Evolutionary conservation across 1,140 invertebrate species (phyloP).

Genomic region (Bombus cullumanus): DNA sequence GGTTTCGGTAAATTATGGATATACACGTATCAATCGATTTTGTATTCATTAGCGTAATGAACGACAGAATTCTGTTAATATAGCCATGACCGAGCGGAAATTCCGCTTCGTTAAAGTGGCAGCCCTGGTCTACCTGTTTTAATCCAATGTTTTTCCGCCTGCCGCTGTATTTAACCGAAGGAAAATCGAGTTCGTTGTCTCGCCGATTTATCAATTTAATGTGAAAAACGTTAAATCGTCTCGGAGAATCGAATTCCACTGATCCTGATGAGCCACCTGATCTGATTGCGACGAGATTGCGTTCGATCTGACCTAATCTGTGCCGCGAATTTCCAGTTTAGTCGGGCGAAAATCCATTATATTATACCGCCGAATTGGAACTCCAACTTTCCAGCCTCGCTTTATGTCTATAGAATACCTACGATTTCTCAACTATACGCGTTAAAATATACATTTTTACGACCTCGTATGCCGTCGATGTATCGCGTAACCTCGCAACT

Average conservation of each 20-base stretch:
- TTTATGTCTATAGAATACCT: background rate
- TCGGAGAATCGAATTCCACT: slow-evolving; percentile 18
- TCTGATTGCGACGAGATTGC: slow-evolving; percentile 27
- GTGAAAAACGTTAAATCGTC: slow-evolving; percentile 34
- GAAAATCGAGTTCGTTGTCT: slow-evolving; percentile 1
- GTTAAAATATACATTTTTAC: background rate
- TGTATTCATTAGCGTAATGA: slow-evolving; percentile 27
- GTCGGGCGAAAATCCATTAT: background rate
- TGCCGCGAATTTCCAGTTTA: background rate
- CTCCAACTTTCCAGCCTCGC: background rate
- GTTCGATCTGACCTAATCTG: slow-evolving; percentile 8
- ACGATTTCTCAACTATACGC: background rate
- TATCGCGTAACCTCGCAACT: background rate
- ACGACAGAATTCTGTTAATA: slow-evolving; percentile 13
- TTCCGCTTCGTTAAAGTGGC: background rate
- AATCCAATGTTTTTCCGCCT: background rate
- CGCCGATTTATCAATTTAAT: background rate
- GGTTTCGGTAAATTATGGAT: slow-evolving; percentile 38
- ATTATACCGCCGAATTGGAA: background rate
- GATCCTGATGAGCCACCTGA: slow-evolving; percentile 34
- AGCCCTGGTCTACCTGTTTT: background rate
- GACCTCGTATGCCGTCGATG: background rate
- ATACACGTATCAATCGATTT: slow-evolving; percentile 32
- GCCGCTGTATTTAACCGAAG: background rate
- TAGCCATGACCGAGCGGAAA: background rate